Percentiles rank a stretch among this genome's conserved stretches.
phyloP scores from a whole-genome alignment of 1,140 invertebrate genomes.

The Drosophila parvula region DNA sequence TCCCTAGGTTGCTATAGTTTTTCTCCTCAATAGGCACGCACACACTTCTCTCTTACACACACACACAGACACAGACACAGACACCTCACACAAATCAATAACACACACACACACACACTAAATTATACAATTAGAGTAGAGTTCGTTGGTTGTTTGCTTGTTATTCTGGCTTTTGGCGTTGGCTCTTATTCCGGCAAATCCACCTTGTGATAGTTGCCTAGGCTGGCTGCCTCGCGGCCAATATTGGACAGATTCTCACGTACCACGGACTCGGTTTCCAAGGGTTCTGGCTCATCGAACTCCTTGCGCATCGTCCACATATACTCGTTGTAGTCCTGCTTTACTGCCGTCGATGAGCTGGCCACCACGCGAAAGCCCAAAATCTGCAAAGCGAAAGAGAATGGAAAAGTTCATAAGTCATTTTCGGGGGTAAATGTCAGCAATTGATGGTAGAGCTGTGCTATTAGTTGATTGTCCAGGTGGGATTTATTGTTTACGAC shows the following conservation, averaged over 20 bases:
- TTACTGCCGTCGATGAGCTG: constrained; percentile 92
- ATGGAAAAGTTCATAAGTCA: constrained; percentile 6
- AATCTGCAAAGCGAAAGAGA: constrained; percentile 85
- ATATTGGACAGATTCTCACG: constrained; percentile 87
- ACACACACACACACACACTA: constrained; percentile 42
- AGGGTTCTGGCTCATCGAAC: constrained; percentile 91
- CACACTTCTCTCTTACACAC: constrained; percentile 20
- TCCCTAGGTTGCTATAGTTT: constrained; percentile 70
- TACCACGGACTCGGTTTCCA: constrained; percentile 86
- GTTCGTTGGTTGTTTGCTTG: constrained; percentile 26
- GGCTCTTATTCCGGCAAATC: constrained; percentile 78
- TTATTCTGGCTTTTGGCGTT: constrained; percentile 12
- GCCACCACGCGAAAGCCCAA: constrained; percentile 94
- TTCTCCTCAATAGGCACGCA: constrained; percentile 24
- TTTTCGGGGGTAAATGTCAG: not conserved
- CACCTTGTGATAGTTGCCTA: constrained; percentile 83
- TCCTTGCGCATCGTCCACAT: constrained; percentile 97
- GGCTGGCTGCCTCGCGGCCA: constrained; percentile 85
- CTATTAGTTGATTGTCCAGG: constrained; percentile 11
- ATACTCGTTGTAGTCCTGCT: constrained; percentile 94
- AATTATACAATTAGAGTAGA: constrained; percentile 52
- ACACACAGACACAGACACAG: constrained; percentile 23
- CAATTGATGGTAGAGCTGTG: not conserved
- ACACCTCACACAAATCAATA: not conserved
- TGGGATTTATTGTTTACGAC: no score